Base-by-base conservation (phyloP, 2,888 invertebrate species). In the Cantharis rufa region DNA sequence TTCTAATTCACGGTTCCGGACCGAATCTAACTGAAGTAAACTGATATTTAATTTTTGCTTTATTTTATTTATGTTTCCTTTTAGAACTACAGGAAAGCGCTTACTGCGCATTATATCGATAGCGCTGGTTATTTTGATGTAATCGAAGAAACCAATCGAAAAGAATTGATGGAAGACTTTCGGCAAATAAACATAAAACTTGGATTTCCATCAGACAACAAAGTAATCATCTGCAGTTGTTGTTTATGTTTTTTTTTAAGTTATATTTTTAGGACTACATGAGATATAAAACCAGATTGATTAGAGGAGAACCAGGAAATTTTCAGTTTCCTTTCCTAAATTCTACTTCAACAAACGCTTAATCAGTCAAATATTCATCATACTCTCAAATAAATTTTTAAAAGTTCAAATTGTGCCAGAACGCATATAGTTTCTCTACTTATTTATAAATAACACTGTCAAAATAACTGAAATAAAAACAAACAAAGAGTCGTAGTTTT, bases 1-100 rank as follows among this genome's bases (percentile, higher is more conserved):
- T 94, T n/a, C 87, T 97, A 11, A 90, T 97, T 61, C 97, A 97
- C 85, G 96, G 96, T 3, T 96, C 96, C 0, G 95, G 96, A 16
- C 91, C 93, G 24, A 97, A 97, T 86, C 88, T 88, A 62, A 93
- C 95, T 0, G 89, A 91, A 84, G 93, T 92, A 84, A 21, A 66
- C 2, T 7, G 4, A 7, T n/a, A n/a, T 66, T 66, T 11, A 28
- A 28, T 28, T 3, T 64, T 64, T 21, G 13, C 7, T 64, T n/a
- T n/a, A n/a, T 1, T 21, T 9, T 24, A 21, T 21, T 13, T 21
- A 24, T 16, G 2, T 21, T 13, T 18, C 32, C 76, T 82, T 84
- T 15, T 84, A 92, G 92, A 90, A 90, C 13, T 93, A 92, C 86
- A 90, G 95, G 77, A 94, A 94, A 86, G 93, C 95, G 0, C 95